Conservation (phyloP, 2,888 invertebrate species). For the Trachelus tabidus region DNA sequence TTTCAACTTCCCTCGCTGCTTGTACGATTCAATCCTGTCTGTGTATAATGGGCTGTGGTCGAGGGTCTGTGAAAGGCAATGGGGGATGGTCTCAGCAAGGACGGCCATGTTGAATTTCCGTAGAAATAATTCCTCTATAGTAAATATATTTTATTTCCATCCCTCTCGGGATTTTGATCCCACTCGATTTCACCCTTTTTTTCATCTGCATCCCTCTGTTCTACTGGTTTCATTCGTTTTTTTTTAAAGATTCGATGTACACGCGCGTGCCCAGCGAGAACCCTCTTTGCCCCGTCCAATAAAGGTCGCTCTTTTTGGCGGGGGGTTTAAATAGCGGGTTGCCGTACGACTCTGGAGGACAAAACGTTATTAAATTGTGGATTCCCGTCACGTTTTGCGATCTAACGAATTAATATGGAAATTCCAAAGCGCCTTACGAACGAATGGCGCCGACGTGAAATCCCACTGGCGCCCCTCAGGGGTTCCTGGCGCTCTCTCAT, state of each 20-base stretch:
- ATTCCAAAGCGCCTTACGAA: constrained; percentile 50
- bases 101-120: neutral
- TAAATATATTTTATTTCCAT: neutral
- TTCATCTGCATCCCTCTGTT: neutral
- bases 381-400: constrained; percentile 51
- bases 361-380: constrained; percentile 51
- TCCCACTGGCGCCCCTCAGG: constrained; percentile 23
- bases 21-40: neutral
- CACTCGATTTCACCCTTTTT: neutral
- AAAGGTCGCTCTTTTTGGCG: constrained; percentile 1
- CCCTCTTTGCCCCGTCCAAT: neutral
- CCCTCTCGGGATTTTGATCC: neutral
- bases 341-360: constrained; percentile 17
- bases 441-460: constrained; percentile 41
- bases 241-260: neutral
- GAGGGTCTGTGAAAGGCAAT: neutral
- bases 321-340: neutral
- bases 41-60: neutral
- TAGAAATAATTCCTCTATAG: neutral
- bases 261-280: neutral
- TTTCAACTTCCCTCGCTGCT: neutral
- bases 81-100: neutral
- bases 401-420: constrained; percentile 59
- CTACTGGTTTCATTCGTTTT: neutral
- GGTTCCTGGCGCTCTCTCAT: constrained; percentile 29